These are phyloP conservation scores for Zootoca vivipara DNA, from an alignment of 2,113 vertebrate genomes.

Conservation along the genomic window DNA sequence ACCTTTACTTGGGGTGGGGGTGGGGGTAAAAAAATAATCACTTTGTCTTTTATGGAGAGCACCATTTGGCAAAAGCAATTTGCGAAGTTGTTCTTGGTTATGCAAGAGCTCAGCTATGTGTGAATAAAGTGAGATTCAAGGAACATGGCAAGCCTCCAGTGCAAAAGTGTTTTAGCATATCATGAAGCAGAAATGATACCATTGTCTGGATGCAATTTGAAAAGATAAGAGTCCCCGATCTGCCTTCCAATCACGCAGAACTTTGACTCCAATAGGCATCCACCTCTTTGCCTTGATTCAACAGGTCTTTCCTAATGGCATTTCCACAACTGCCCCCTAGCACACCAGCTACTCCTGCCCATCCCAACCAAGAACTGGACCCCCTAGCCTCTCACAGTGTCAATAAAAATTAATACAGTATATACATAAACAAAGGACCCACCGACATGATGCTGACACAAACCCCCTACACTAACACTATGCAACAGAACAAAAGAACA, in stretches of 20 bases:
- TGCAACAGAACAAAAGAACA: no score
- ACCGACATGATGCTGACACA: no score
- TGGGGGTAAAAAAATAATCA: conserved; percentile 68
- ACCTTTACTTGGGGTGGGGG: conserved; percentile 70
- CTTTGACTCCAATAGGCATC: neutral
- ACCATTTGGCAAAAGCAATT: conserved; percentile 60
- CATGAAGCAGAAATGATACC: conserved; percentile 59
- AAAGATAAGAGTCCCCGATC: neutral
- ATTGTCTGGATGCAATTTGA: neutral
- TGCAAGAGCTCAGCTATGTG: conserved; percentile 71
- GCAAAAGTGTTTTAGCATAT: conserved; percentile 63
- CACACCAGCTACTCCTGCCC: neutral
- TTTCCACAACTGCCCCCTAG: neutral
- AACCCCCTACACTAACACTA: no score
- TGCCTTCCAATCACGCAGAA: neutral
- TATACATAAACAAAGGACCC: no score
- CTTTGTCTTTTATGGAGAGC: conserved; percentile 72
- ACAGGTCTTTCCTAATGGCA: neutral
- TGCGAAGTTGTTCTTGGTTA: conserved; percentile 76
- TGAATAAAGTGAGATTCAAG: conserved; percentile 65
- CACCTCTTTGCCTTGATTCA: neutral
- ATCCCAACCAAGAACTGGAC: no score
- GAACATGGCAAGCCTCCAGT: conserved; percentile 61
- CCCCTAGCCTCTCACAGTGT: no score
- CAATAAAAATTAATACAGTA: no score